Percentiles rank a stretch among this genome's conserved stretches.
phyloP scores from a whole-genome alignment of 2,797 vertebrate species.

The Crenuchus spilurus region DNA sequence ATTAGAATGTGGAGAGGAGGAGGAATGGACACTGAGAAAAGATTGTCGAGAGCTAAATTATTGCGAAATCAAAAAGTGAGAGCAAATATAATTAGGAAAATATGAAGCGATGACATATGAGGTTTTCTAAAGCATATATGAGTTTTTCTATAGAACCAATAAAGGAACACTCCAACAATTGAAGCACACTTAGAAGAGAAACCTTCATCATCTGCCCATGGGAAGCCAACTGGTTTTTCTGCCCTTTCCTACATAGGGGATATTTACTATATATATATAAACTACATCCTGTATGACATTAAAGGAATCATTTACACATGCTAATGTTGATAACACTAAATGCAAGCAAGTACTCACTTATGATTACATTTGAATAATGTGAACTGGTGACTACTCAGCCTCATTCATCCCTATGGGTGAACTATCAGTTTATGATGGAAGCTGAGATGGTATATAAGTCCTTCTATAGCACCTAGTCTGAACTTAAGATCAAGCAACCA shows the following conservation, averaged over 20 bases:
- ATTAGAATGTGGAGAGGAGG: constrained; percentile 71
- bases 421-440: too few species aligned
- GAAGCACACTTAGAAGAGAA: background rate
- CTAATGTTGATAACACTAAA: too few species aligned
- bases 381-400: too few species aligned
- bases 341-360: too few species aligned
- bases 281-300: too few species aligned
- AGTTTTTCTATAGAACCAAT: background rate
- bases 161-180: background rate
- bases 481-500: background rate
- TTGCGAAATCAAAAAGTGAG: background rate
- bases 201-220: background rate
- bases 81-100: background rate
- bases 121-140: background rate
- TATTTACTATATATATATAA: too few species aligned
- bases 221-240: background rate
- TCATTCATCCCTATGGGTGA: too few species aligned
- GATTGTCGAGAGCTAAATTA: background rate
- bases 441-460: too few species aligned
- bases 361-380: too few species aligned
- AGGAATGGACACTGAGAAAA: constrained; percentile 43
- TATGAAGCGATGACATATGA: background rate
- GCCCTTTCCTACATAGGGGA: background rate
- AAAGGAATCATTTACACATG: too few species aligned
- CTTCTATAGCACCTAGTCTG: background rate